Percentiles rank a stretch among this genome's conserved stretches.
phyloP scores from a whole-genome alignment of 92 coral and sea anemone genomes.

The Parazoanthus darwini region DNA sequence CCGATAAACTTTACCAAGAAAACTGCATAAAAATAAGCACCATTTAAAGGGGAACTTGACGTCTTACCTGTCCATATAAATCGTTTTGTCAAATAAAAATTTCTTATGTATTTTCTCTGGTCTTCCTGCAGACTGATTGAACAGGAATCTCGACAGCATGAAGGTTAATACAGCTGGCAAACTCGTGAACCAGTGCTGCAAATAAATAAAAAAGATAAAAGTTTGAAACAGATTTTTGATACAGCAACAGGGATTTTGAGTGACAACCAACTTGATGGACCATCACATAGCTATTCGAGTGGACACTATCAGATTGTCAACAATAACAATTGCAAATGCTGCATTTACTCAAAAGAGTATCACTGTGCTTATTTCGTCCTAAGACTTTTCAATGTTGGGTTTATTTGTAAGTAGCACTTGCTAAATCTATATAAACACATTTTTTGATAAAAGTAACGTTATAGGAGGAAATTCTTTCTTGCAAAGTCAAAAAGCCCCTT shows the following conservation, averaged over 20 bases:
- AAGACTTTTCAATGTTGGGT: too few species aligned
- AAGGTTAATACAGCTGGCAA: conserved; percentile 89
- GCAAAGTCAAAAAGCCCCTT: too few species aligned
- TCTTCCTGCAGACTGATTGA: conserved; percentile 76
- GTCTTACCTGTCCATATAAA: conserved; percentile 89
- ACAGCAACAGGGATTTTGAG: not conserved
- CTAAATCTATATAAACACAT: too few species aligned
- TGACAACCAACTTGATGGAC: too few species aligned
- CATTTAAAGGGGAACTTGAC: not conserved
- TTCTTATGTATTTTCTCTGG: conserved; percentile 91
- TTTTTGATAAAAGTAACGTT: too few species aligned
- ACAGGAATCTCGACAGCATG: conserved; percentile 85
- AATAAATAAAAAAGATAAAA: not conserved
- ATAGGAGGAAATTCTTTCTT: too few species aligned
- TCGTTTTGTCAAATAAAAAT: conserved; percentile 70
- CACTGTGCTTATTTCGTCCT: too few species aligned
- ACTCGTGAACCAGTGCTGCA: conserved; percentile 90
- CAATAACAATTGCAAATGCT: too few species aligned
- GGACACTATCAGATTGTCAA: not conserved
- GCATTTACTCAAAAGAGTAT: too few species aligned
- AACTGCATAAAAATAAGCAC: not conserved
- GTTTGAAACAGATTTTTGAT: not conserved
- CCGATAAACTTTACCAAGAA: too few species aligned
- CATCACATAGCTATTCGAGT: not conserved
- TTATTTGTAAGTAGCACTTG: too few species aligned